These are phyloP conservation scores for Latrodectus hesperus DNA, from an alignment of 2,888 invertebrate genomes.

Conservation along the genomic window DNA sequence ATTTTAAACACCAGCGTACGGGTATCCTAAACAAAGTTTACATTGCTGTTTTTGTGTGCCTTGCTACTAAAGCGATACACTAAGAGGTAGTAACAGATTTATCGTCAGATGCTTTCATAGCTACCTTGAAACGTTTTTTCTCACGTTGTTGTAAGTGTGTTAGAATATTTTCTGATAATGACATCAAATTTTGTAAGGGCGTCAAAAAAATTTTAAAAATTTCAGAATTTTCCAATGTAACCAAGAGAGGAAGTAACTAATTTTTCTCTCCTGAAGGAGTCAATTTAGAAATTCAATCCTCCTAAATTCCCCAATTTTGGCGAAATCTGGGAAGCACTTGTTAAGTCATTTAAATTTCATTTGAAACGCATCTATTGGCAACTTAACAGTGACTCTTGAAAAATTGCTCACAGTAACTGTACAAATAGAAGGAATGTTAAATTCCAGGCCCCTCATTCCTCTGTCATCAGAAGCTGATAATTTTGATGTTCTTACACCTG, in stretches of 20 bases:
- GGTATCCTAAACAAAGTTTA: not conserved
- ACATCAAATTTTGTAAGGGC: constrained; percentile 13
- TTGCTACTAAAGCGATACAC: constrained; percentile 51
- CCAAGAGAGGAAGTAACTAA: not conserved
- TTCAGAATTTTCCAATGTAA: not conserved
- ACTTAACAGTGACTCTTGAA: constrained; percentile 72
- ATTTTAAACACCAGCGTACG: not conserved
- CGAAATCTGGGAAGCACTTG: constrained; percentile 74
- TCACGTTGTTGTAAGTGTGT: constrained; percentile 8
- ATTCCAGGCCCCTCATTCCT: constrained; percentile 71
- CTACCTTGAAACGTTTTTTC: constrained; percentile 58
- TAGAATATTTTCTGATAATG: constrained; percentile 11
- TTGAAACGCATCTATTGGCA: constrained; percentile 71
- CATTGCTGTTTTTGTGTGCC: not conserved
- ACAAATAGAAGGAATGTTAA: too few species aligned
- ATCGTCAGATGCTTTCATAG: too few species aligned
- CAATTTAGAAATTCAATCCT: constrained; percentile 74
- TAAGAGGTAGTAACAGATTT: constrained; percentile 37
- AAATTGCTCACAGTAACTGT: constrained; percentile 72
- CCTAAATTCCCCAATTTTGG: constrained; percentile 73
- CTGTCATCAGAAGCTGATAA: constrained; percentile 57
- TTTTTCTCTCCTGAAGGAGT: constrained; percentile 61
- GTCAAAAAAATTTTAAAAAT: not conserved
- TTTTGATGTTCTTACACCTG: too few species aligned
- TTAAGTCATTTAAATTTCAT: constrained; percentile 71